phyloP scores from a whole-genome alignment of 2,888 invertebrate species.

The Ceriagrion tenellum region DNA sequence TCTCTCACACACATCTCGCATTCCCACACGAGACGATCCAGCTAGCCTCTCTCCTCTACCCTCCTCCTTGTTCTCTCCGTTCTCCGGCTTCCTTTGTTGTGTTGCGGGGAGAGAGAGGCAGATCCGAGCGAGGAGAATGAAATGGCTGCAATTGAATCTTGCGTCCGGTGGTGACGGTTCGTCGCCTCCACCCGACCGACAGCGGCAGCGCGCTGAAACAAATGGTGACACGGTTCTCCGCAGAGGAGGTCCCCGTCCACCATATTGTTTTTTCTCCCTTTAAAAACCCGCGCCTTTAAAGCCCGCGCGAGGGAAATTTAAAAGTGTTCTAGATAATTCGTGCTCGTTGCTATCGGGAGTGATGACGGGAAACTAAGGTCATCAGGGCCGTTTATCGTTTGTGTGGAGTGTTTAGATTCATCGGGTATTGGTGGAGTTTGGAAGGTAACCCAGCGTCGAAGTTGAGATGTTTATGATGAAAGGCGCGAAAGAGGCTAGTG shows the following conservation, averaged over 20 bases:
- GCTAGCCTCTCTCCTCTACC: not conserved
- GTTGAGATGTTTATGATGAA: too few species aligned
- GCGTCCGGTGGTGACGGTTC: constrained; percentile 6
- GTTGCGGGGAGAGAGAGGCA: not conserved
- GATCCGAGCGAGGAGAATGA: not conserved
- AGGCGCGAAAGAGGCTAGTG: too few species aligned
- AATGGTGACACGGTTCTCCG: constrained; percentile 21
- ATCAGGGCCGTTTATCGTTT: too few species aligned
- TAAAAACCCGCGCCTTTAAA: constrained; percentile 57
- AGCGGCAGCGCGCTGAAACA: not conserved
- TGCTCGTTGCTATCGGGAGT: too few species aligned
- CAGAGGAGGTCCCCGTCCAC: not conserved
- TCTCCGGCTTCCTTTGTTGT: too few species aligned
- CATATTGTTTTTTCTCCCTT: constrained; percentile 49
- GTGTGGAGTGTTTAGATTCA: too few species aligned
- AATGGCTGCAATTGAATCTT: constrained; percentile 38
- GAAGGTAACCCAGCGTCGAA: too few species aligned
- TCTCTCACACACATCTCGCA: not conserved
- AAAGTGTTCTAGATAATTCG: not conserved
- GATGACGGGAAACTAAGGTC: too few species aligned
- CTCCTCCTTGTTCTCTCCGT: too few species aligned
- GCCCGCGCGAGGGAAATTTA: constrained; percentile 35
- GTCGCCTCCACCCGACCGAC: not conserved
- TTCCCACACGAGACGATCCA: not conserved
- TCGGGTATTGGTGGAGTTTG: too few species aligned